Evolutionary conservation across 2,113 vertebrate genomes (phyloP).

Genomic region (Heterocephalus glaber): DNA sequence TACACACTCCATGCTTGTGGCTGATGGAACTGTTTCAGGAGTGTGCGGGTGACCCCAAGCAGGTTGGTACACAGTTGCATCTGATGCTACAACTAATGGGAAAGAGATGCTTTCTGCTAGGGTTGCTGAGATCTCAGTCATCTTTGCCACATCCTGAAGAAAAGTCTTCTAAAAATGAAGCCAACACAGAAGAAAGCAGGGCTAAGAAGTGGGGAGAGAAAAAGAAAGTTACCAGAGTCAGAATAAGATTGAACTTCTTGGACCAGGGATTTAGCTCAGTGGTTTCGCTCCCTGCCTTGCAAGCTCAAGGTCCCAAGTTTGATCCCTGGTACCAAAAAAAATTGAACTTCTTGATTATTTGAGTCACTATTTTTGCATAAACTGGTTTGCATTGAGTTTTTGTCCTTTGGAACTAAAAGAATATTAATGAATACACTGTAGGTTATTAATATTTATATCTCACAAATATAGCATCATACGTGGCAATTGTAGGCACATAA

Average conservation of each 20-base stretch:
- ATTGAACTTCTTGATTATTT: neutral
- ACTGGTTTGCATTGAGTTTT: neutral
- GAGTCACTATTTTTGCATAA: neutral
- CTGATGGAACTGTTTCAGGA: neutral
- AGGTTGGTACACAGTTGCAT: neutral
- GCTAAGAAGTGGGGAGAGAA: neutral
- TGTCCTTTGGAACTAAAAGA: neutral
- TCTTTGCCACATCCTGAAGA: neutral
- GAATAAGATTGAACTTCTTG: neutral
- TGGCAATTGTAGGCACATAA: neutral
- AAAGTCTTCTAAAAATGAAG: neutral
- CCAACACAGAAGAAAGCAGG: neutral
- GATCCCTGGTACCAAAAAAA: no score
- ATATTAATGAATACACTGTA: neutral
- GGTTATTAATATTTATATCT: neutral
- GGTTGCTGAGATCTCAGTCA: neutral
- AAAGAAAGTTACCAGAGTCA: neutral
- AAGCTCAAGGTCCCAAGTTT: no score
- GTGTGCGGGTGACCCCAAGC: neutral
- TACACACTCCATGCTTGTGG: neutral
- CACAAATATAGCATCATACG: neutral
- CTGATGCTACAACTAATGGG: neutral
- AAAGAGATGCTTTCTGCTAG: neutral
- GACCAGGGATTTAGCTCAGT: no score
- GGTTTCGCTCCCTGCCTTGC: no score